Conservation (phyloP, 2,113 vertebrate genomes). For the Stegastes partitus region DNA sequence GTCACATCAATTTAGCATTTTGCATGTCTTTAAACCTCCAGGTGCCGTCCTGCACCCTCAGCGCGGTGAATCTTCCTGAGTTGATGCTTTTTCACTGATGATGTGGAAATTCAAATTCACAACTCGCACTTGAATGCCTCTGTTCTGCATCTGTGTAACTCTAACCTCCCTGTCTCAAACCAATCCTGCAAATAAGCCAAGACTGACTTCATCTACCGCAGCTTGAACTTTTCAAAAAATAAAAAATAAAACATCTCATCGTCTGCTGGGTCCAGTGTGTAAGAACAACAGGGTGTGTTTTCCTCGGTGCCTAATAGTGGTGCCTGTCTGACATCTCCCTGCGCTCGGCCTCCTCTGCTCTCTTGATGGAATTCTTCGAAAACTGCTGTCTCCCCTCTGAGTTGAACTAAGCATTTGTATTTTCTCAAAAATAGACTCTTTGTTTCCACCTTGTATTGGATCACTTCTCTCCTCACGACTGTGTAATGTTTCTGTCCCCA, state of each 20-base stretch:
- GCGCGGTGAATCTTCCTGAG: neutral
- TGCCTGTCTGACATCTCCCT: constrained; percentile 2
- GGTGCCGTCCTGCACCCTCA: neutral
- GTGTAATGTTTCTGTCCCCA: constrained; percentile 22
- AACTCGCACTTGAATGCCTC: constrained; percentile 14
- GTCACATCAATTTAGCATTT: too few relatives aligned
- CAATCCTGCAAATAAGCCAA: constrained; percentile 24
- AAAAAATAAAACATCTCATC: constrained; percentile 28
- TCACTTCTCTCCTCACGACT: constrained; percentile 37
- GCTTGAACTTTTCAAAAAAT: constrained; percentile 30
- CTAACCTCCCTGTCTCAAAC: constrained; percentile 22
- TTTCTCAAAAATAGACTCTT: constrained; percentile 42
- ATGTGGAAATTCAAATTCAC: constrained; percentile 27
- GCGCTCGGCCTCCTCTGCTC: constrained; percentile 1
- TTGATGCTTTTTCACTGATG: neutral
- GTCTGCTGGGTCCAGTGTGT: constrained; percentile 19
- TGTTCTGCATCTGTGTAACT: constrained; percentile 25
- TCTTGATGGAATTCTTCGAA: constrained; percentile 20
- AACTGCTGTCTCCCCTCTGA: neutral
- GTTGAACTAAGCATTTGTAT: constrained; percentile 16
- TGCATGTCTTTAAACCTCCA: too few relatives aligned
- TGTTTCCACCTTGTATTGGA: constrained; percentile 36
- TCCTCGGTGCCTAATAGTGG: neutral
- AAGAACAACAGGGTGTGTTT: constrained; percentile 31
- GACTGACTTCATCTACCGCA: constrained; percentile 50